Evolutionary conservation across 1,140 invertebrate genomes (phyloP).

Genomic region (Propsilocerus akamusi): DNA sequence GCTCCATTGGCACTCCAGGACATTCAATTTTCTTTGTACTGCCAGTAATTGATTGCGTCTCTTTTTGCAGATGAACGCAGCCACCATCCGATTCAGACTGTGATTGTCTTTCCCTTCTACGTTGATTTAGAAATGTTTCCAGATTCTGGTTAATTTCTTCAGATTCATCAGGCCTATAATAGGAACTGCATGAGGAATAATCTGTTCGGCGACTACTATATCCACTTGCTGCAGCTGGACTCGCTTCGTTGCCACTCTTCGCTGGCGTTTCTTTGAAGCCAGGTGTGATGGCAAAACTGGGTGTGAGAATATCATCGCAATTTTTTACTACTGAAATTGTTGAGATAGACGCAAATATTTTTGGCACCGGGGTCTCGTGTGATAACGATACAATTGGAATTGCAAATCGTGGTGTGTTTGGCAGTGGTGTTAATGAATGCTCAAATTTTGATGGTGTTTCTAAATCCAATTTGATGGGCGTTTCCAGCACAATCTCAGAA

Average conservation of each 20-base stretch:
- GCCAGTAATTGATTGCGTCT: neutral
- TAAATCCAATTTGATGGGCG: no score
- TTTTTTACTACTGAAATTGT: slow-evolving; percentile 2
- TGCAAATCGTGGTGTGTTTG: neutral
- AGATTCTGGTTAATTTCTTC: slow-evolving; percentile 20
- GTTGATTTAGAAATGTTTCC: slow-evolving; percentile 8
- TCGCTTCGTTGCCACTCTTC: slow-evolving; percentile 9
- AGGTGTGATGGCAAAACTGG: slow-evolving; percentile 19
- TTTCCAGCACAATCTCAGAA: no score
- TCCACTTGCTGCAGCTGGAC: slow-evolving; percentile 1
- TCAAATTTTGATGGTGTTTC: neutral
- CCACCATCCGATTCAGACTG: neutral
- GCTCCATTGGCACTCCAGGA: neutral
- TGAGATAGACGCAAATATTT: neutral
- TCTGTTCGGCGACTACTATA: slow-evolving; percentile 13
- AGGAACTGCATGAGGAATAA: slow-evolving; percentile 19
- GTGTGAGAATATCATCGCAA: slow-evolving; percentile 12
- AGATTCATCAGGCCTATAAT: slow-evolving; percentile 21
- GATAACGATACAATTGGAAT: neutral
- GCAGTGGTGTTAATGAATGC: neutral
- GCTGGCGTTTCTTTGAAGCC: slow-evolving; percentile 16
- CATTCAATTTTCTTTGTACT: neutral
- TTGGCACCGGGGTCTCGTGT: neutral
- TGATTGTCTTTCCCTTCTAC: slow-evolving; percentile 1
- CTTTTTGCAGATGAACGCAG: neutral